phyloP scores from a whole-genome alignment of 2,797 vertebrate genomes.

The Petrocephalus schoutedeni region DNA sequence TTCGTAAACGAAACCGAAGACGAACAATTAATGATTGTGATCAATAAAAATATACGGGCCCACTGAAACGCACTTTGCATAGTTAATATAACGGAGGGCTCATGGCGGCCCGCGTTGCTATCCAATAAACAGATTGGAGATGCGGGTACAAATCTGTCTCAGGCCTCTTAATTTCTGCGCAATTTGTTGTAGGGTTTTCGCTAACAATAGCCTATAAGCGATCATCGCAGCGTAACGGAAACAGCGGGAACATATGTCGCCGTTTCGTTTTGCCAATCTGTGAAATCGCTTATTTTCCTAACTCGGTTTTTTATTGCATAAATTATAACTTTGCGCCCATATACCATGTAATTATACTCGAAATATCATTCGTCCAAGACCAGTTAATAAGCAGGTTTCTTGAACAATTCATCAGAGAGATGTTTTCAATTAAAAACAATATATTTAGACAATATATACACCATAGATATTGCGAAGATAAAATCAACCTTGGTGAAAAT shows the following conservation, averaged over 20 bases:
- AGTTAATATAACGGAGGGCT: not conserved
- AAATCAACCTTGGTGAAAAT: not conserved
- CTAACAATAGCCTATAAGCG: not conserved
- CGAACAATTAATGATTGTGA: not conserved
- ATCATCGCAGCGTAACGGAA: not conserved
- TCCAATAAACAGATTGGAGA: not conserved
- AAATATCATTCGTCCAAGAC: conserved; percentile 4
- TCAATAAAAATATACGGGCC: not conserved
- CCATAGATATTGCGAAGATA: not conserved
- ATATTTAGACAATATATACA: not conserved
- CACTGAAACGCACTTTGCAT: not conserved
- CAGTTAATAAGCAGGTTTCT: not conserved
- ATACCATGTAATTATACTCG: not conserved
- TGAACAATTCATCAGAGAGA: not conserved
- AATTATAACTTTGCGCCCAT: not conserved
- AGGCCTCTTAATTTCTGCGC: conserved; percentile 6
- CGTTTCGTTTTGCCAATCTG: not conserved
- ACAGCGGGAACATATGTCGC: conserved; percentile 2
- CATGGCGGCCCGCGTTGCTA: not conserved
- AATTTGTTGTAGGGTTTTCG: not conserved
- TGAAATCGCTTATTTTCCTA: conserved; percentile 9
- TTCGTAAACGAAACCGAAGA: not conserved
- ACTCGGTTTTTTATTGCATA: not conserved
- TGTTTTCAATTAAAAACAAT: not conserved
- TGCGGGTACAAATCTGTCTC: not conserved